Base-by-base conservation (phyloP, 2,113 vertebrate species). In the Macrotus californicus region DNA sequence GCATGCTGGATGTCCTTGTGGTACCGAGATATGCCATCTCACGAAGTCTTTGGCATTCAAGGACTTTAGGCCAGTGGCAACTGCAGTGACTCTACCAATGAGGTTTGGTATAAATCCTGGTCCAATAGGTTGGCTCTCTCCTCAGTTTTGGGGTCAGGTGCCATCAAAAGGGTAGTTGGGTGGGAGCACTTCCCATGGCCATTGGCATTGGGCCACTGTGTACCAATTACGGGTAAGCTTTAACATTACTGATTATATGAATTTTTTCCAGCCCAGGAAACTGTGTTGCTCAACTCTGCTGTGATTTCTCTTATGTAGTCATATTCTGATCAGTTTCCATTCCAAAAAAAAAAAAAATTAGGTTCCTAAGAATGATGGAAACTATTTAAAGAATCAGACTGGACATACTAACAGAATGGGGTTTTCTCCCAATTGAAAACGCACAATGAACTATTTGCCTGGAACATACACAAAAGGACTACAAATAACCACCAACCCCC, bases 111-210 rank as follows among this genome's bases (percentile, higher is more conserved):
- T 83, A 86, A 92, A 86, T 91, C 85, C 34, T 72, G 90, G 24
- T 46, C 66, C 18, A 70, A 8, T 76, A 77, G 21, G 61, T 54
- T 91, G 70, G 22, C 8, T 94, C 76, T 87, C 6, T 50, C 36
- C n/a, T 94, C 90, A 52, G 52, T 94, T 95, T 59, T 13, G 83
- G 56, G 34, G 72, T 93, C 2, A 66, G 66, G 69, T 67, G 56
- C 11, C 50, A 80, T 81, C 29, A 88, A 93, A 96, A 64, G 13
- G 93, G 59, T 79, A 64, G 34, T 77, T 97, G 52, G 48, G 11
- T 48, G 94, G 93, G 54, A 97, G 94, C 18, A 88, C 87, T 96
- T 93, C 86, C 82, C 67, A 75, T 46, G 95, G 10, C 88, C 59
- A 43, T 81, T 82, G 94, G 56, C 36, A 50, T 96, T 31, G 26